Conservation (phyloP, 2,797 vertebrate genomes). For the Champsocephalus gunnari region DNA sequence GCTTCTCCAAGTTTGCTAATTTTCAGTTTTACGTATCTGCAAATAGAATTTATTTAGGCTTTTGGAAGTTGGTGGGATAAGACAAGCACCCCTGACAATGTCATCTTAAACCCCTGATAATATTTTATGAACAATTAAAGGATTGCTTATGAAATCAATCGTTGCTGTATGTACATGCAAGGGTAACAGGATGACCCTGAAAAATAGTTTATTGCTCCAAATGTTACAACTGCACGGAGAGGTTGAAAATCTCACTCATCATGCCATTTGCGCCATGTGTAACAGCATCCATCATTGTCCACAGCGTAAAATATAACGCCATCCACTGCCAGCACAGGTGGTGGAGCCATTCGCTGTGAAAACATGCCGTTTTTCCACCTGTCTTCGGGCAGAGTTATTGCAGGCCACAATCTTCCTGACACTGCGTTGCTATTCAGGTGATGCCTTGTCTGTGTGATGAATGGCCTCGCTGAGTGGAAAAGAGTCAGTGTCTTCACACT, state of each 20-base stretch:
- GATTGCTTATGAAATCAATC: too few species aligned
- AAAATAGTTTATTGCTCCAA: background rate
- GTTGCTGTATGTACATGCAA: background rate
- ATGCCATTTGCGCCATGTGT: background rate
- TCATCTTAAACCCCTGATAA: too few species aligned
- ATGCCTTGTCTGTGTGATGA: conserved; percentile 46
- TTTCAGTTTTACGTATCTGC: too few species aligned
- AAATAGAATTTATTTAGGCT: too few species aligned
- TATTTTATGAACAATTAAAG: too few species aligned
- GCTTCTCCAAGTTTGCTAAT: too few species aligned
- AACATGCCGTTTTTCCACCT: conserved; percentile 34
- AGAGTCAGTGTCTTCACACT: background rate
- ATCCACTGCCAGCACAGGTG: conserved; percentile 32
- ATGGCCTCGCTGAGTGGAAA: conserved; percentile 34
- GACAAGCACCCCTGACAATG: too few species aligned
- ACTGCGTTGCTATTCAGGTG: conserved; percentile 30
- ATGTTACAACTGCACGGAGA: background rate
- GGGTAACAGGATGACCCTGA: background rate
- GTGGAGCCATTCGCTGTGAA: conserved; percentile 28
- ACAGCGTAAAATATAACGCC: background rate
- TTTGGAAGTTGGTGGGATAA: too few species aligned
- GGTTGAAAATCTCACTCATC: background rate
- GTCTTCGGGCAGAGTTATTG: conserved; percentile 44
- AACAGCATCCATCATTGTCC: conserved; percentile 16
- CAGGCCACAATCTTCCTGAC: conserved; percentile 6